A percentile compares a stretch with the other conserved stretches of the same genome.
These are phyloP conservation scores for Hiodon tergisus DNA, from an alignment of 2,113 vertebrate species.

Conservation along the genomic window DNA sequence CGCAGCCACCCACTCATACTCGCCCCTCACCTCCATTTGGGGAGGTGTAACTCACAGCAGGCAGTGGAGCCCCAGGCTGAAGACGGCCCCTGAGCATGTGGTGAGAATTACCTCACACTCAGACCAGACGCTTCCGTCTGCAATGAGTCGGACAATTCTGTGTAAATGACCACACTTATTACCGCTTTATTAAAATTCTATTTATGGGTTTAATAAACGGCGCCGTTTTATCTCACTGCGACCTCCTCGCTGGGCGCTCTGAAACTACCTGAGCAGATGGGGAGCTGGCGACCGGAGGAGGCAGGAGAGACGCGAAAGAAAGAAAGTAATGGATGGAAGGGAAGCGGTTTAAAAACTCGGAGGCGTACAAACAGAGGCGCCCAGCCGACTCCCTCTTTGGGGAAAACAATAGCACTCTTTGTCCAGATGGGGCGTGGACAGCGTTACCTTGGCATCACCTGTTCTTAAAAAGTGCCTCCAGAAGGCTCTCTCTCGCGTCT, in stretches of 20 bases:
- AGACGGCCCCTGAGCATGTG: slow-evolving; percentile 63
- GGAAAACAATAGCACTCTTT: not conserved
- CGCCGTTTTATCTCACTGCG: slow-evolving; percentile 55
- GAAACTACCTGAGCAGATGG: slow-evolving; percentile 3
- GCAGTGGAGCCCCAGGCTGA: slow-evolving; percentile 26
- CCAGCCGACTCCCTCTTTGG: not conserved
- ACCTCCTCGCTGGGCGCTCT: slow-evolving; percentile 41
- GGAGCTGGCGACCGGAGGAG: slow-evolving; percentile 23
- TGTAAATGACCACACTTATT: slow-evolving; percentile 69
- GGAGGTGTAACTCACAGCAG: slow-evolving; percentile 35
- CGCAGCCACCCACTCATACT: slow-evolving; percentile 49
- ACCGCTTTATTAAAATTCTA: slow-evolving; percentile 67
- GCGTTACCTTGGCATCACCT: not conserved
- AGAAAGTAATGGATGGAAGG: not conserved
- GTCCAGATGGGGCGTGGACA: not conserved
- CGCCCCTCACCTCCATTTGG: slow-evolving; percentile 53
- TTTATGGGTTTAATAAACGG: slow-evolving; percentile 67
- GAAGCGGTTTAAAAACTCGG: not conserved
- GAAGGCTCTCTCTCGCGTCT: not conserved
- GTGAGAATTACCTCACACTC: slow-evolving; percentile 64
- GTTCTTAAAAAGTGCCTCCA: not conserved
- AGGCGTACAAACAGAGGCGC: not conserved
- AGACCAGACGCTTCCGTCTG: slow-evolving; percentile 61
- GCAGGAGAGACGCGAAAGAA: slow-evolving; percentile 20
- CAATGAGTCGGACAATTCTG: slow-evolving; percentile 66